Evolutionary conservation across 2,113 vertebrate genomes (phyloP).

Genomic region (Nettapus auritus): DNA sequence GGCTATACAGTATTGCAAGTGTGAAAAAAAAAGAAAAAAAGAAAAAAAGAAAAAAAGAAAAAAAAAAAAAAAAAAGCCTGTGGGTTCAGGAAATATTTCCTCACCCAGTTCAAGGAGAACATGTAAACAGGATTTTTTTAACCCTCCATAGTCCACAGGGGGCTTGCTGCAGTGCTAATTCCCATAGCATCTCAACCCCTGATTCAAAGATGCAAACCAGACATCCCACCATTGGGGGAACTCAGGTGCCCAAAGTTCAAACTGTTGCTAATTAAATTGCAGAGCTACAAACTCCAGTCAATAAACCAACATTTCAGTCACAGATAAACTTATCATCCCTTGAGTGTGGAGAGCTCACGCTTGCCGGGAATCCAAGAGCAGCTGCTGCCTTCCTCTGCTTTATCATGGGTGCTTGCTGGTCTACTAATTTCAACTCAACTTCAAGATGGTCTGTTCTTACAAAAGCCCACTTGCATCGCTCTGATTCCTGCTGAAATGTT

Average conservation of each 20-base stretch:
- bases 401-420: neutral
- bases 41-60: too few relatives aligned
- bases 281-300: neutral
- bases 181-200: neutral
- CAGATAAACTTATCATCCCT: neutral
- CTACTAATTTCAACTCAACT: neutral
- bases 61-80: constrained; percentile 33
- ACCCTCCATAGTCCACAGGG: neutral
- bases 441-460: neutral
- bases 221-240: neutral
- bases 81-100: constrained; percentile 50
- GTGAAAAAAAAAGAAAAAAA: constrained; percentile 58
- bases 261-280: neutral
- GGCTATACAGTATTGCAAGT: constrained; percentile 58
- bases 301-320: neutral
- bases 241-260: neutral
- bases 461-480: neutral
- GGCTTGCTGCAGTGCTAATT: neutral
- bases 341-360: neutral
- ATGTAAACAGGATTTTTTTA: constrained; percentile 22
- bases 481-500: neutral
- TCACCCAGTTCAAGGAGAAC: neutral
- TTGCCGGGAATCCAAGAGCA: neutral
- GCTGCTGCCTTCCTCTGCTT: neutral
- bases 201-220: neutral